phyloP scores from a whole-genome alignment of 2,797 vertebrate genomes.

The Cygnus olor region DNA sequence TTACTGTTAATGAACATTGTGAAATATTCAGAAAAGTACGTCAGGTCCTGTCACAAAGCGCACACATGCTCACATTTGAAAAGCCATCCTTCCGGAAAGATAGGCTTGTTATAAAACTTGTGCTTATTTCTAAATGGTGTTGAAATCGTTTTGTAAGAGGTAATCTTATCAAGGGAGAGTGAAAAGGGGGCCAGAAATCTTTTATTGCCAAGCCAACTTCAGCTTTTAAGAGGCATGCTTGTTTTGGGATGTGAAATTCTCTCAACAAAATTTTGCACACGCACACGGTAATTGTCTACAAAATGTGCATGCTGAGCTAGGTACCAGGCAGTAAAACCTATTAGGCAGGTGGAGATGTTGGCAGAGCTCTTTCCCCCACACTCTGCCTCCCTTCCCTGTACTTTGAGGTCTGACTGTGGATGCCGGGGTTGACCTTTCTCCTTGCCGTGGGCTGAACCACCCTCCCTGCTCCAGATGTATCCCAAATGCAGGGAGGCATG shows the following conservation, averaged over 20 bases:
- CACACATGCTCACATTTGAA: neutral
- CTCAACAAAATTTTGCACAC: neutral
- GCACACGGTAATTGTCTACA: neutral
- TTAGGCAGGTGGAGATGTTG: neutral
- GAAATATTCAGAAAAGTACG: constrained; percentile 46
- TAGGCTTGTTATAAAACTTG: constrained; percentile 22
- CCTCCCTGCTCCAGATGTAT: fast-evolving
- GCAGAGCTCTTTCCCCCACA: neutral
- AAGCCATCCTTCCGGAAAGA: constrained; percentile 25
- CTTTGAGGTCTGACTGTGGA: neutral
- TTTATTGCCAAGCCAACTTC: constrained; percentile 43
- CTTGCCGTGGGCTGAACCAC: neutral
- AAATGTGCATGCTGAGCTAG: neutral
- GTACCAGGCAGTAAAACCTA: neutral
- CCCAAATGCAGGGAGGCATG: fast-evolving
- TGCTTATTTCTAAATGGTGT: neutral
- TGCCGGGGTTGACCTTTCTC: neutral
- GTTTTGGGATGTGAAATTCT: neutral
- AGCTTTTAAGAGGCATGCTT: constrained; percentile 36
- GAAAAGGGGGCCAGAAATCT: constrained; percentile 25
- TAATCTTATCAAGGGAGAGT: constrained; percentile 54
- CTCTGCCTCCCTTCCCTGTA: neutral
- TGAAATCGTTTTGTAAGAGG: neutral
- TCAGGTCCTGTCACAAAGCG: neutral
- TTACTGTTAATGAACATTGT: constrained; percentile 45